Conservation (phyloP, 1,140 invertebrate species). For the Cherax quadricarinatus region DNA sequence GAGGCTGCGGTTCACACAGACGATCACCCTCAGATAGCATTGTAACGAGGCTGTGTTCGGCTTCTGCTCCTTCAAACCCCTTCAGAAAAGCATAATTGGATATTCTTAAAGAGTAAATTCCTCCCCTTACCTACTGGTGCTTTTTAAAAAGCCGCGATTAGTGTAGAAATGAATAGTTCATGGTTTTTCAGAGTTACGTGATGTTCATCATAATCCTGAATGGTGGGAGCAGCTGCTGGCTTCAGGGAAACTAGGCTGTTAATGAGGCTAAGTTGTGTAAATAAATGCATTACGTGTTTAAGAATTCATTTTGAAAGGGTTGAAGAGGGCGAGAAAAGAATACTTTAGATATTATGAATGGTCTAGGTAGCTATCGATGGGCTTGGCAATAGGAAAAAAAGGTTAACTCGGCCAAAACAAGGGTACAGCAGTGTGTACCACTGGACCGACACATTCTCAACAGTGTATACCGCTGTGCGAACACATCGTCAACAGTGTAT, state of each 20-base stretch:
- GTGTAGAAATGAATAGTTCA: not conserved
- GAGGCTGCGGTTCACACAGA: slow-evolving; percentile 14
- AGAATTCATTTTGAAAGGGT: no score
- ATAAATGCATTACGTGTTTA: no score
- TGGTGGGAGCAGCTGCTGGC: not conserved
- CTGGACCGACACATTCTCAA: not conserved
- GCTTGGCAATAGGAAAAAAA: not conserved
- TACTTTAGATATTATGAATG: not conserved
- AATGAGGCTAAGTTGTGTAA: no score
- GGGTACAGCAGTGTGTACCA: slow-evolving; percentile 21
- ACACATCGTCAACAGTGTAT: slow-evolving; percentile 21
- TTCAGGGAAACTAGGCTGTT: not conserved
- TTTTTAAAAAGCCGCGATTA: not conserved
- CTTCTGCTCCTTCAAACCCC: slow-evolving; percentile 15
- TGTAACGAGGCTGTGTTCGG: slow-evolving; percentile 28
- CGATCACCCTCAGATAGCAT: slow-evolving; percentile 50
- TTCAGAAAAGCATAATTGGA: slow-evolving; percentile 25
- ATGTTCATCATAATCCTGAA: not conserved
- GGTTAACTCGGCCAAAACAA: not conserved
- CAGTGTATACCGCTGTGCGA: slow-evolving; percentile 22
- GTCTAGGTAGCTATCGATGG: not conserved
- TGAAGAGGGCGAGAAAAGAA: no score
- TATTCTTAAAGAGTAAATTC: slow-evolving; percentile 3
- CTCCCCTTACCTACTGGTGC: not conserved
- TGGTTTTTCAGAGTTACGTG: not conserved